These are phyloP conservation scores for Drosophila mercatorum DNA, from an alignment of 2,888 invertebrate genomes.

Conservation along the genomic window DNA sequence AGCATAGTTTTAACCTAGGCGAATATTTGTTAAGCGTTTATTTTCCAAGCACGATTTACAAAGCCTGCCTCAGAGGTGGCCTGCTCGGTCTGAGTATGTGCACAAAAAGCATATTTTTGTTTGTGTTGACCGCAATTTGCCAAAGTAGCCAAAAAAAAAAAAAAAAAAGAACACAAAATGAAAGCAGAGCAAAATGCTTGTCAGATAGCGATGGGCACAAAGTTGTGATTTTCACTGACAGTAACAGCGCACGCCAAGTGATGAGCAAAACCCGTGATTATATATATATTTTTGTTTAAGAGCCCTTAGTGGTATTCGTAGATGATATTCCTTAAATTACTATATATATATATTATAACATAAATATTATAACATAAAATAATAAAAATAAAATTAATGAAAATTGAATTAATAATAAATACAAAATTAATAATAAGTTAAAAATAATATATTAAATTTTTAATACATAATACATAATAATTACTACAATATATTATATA, in stretches of 20 bases:
- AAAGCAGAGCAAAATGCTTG: conserved; percentile 10
- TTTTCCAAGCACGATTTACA: conserved; percentile 37
- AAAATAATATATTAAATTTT: too few species aligned
- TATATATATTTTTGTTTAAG: neutral
- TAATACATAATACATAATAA: too few species aligned
- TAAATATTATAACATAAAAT: too few species aligned
- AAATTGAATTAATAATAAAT: too few species aligned
- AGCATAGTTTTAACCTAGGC: conserved; percentile 14
- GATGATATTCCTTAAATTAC: too few species aligned
- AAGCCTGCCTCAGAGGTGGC: conserved; percentile 26
- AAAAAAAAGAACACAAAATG: neutral
- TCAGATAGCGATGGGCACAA: conserved; percentile 37
- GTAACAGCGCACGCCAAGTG: conserved; percentile 6
- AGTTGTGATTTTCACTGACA: conserved; percentile 29
- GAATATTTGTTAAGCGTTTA: conserved; percentile 34
- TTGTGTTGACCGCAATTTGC: conserved; percentile 50
- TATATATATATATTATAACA: too few species aligned
- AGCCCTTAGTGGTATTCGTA: neutral
- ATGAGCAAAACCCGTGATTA: conserved; percentile 3
- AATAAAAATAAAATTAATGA: too few species aligned
- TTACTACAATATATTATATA: too few species aligned
- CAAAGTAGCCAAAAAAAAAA: conserved; percentile 23
- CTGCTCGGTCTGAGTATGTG: neutral
- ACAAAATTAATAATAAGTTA: too few species aligned
- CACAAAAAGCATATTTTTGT: conserved; percentile 29